phyloP scores from a whole-genome alignment of 1,140 invertebrate species.

The Portunus trituberculatus region DNA sequence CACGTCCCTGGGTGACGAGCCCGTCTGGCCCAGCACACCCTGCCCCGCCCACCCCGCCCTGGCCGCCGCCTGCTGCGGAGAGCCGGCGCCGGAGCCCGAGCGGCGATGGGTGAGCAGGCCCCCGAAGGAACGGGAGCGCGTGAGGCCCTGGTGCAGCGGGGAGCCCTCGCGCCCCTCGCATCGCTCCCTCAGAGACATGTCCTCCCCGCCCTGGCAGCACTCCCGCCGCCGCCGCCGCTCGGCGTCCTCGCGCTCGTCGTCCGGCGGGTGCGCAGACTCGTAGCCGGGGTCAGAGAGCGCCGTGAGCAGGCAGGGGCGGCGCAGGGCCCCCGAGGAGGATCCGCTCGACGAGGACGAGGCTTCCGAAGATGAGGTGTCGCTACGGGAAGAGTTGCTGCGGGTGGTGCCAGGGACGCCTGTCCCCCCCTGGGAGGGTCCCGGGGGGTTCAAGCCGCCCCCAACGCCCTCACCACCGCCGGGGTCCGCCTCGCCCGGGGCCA shows the following conservation, averaged over 20 bases:
- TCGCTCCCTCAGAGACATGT: slow-evolving; percentile 72
- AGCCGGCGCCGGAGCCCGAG: slow-evolving; percentile 64
- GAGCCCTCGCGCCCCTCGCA: slow-evolving; percentile 70
- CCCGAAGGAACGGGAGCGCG: slow-evolving; percentile 72
- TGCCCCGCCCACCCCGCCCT: slow-evolving; percentile 69
- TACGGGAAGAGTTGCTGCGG: slow-evolving; percentile 66
- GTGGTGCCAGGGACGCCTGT: slow-evolving; percentile 68
- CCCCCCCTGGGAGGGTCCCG: slow-evolving; percentile 52
- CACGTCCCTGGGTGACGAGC: slow-evolving; percentile 70
- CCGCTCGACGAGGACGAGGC: slow-evolving; percentile 58
- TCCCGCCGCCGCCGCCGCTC: slow-evolving; percentile 55
- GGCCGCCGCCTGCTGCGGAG: slow-evolving; percentile 55
- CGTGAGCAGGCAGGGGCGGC: slow-evolving; percentile 56
- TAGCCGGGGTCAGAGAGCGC: slow-evolving; percentile 71
- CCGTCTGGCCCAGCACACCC: slow-evolving; percentile 73
- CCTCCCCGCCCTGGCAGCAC: slow-evolving; percentile 59
- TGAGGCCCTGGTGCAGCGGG: slow-evolving; percentile 74
- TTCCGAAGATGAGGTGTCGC: slow-evolving; percentile 69
- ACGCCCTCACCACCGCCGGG: slow-evolving; percentile 53
- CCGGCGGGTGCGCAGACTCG: slow-evolving; percentile 70
- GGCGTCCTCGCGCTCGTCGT: slow-evolving; percentile 63
- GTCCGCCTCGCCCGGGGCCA: slow-evolving; percentile 54
- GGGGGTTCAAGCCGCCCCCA: slow-evolving; percentile 69
- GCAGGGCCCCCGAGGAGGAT: slow-evolving; percentile 58
- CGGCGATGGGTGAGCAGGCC: slow-evolving; percentile 67